phyloP scores from a whole-genome alignment of 2,888 invertebrate genomes.

The Aethes cnicana region DNA sequence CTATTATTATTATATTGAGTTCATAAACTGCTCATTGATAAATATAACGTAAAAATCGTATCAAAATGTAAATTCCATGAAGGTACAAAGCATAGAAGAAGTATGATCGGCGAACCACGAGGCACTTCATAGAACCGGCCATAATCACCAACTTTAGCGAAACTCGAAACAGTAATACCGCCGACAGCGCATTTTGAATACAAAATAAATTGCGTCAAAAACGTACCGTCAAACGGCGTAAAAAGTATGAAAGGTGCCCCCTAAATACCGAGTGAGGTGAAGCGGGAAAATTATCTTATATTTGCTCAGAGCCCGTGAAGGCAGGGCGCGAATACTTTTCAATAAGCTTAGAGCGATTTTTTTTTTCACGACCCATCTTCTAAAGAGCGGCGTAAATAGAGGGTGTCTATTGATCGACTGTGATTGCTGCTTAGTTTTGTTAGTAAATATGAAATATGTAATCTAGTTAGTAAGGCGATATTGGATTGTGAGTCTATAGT shows the following conservation, averaged over 20 bases:
- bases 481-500: too few species aligned
- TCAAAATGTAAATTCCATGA: too few species aligned
- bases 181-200: constrained; percentile 62
- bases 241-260: constrained; percentile 81
- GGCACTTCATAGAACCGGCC: constrained; percentile 7
- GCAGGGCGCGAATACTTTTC: constrained; percentile 81
- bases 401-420: constrained; percentile 64
- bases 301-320: constrained; percentile 81
- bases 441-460: constrained; percentile 27
- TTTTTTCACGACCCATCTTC: constrained; percentile 73
- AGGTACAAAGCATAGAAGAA: too few species aligned
- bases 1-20: too few species aligned
- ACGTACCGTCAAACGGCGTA: constrained; percentile 72
- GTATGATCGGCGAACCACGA: too few species aligned
- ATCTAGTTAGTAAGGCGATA: constrained; percentile 7
- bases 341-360: constrained; percentile 80
- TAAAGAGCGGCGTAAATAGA: constrained; percentile 71
- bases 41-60: too few species aligned
- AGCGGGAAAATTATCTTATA: constrained; percentile 82
- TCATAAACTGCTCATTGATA: too few species aligned
- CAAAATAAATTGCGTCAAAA: constrained; percentile 77
- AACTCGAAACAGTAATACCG: constrained; percentile 33
- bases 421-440: constrained; percentile 34
- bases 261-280: constrained; percentile 80
- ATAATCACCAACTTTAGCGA: constrained; percentile 23